Conservation (phyloP, 1,140 invertebrate genomes). For the Drosophila asahinai region DNA sequence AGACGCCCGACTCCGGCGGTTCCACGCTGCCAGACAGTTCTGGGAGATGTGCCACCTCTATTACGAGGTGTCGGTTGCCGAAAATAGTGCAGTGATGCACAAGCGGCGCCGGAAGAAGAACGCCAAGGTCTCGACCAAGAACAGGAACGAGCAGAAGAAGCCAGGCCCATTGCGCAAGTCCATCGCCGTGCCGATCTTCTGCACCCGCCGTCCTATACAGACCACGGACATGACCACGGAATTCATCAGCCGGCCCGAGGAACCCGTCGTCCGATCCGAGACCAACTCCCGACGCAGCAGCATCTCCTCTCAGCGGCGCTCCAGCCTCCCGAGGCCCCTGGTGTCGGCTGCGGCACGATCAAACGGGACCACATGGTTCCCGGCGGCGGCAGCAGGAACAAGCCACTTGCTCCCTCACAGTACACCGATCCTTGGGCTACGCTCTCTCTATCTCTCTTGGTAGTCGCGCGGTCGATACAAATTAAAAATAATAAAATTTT, state of each 20-base stretch:
- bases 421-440: slow-evolving; percentile 1
- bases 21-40: background rate
- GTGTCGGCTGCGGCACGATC: background rate
- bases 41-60: background rate
- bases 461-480: background rate
- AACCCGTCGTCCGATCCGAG: background rate
- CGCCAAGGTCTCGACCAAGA: background rate
- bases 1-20: slow-evolving; percentile 10
- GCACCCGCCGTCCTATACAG: background rate
- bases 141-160: background rate
- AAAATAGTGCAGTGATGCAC: background rate
- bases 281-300: background rate
- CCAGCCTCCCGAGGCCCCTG: background rate
- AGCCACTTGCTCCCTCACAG: background rate
- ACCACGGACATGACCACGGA: background rate
- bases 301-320: background rate
- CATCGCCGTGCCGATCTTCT: background rate
- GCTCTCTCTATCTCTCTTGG: slow-evolving; percentile 1
- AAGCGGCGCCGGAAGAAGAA: background rate
- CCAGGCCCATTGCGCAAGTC: background rate
- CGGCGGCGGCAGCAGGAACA: background rate
- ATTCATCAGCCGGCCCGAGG: background rate
- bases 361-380: background rate
- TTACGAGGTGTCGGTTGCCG: too few relatives aligned
- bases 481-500: background rate